These are phyloP conservation scores for Orientallactaga sibirica DNA, from an alignment of 2,797 vertebrate species.

Conservation along the genomic window DNA sequence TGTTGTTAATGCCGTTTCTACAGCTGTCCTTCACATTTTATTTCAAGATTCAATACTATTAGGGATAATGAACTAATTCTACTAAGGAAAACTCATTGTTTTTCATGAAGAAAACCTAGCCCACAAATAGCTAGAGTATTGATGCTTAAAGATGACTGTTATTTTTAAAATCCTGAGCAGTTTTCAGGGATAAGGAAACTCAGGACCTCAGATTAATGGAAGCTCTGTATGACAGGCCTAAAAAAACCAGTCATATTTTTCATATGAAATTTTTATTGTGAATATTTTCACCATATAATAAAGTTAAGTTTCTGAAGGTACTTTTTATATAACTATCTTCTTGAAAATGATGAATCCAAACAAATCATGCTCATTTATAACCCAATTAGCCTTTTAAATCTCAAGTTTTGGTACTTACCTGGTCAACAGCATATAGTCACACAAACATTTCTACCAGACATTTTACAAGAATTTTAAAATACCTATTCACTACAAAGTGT, in stretches of 20 bases:
- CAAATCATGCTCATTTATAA: slow-evolving; percentile 90
- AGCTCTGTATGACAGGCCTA: slow-evolving; percentile 90
- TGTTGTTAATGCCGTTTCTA: slow-evolving; percentile 70
- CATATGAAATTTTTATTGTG: slow-evolving; percentile 87
- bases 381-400: slow-evolving; percentile 86
- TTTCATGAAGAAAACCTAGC: slow-evolving; percentile 75
- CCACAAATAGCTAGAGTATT: slow-evolving; percentile 37
- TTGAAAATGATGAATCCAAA: slow-evolving; percentile 89
- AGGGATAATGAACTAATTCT: slow-evolving; percentile 69
- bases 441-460: slow-evolving; percentile 88
- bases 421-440: slow-evolving; percentile 85
- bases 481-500: slow-evolving; percentile 92
- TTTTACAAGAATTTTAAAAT: slow-evolving; percentile 87
- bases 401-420: slow-evolving; percentile 95
- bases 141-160: slow-evolving; percentile 64
- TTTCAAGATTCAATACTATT: slow-evolving; percentile 76
- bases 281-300: slow-evolving; percentile 84
- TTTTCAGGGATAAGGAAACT: slow-evolving; percentile 80
- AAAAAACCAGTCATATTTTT: slow-evolving; percentile 88
- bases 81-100: slow-evolving; percentile 54
- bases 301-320: slow-evolving; percentile 87
- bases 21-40: slow-evolving; percentile 75
- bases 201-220: slow-evolving; percentile 88
- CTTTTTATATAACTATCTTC: slow-evolving; percentile 88
- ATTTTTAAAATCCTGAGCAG: slow-evolving; percentile 80